phyloP scores from a whole-genome alignment of 2,888 invertebrate genomes.

The Cyclophora albipunctata region DNA sequence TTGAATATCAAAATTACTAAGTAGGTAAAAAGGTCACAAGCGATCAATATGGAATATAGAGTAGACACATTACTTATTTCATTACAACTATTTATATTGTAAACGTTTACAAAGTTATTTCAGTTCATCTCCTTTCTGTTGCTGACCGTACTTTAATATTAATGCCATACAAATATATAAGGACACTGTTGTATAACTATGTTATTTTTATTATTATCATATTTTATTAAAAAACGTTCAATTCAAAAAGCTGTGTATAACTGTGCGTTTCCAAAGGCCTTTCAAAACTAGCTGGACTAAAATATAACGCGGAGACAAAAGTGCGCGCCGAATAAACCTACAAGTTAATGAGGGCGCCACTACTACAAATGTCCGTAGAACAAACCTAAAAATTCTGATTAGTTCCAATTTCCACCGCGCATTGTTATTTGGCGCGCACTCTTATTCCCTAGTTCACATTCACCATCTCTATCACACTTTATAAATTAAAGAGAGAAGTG shows the following conservation, averaged over 20 bases:
- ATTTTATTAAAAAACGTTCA: constrained; percentile 24
- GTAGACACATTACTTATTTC: constrained; percentile 27
- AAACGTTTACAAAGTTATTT: no score
- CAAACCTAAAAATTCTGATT: no score
- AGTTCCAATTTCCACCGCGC: no score
- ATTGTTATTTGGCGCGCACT: no score
- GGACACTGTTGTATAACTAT: constrained; percentile 22
- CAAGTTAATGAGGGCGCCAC: no score
- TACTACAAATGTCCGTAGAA: no score
- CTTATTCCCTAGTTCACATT: not conserved
- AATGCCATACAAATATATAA: constrained; percentile 7
- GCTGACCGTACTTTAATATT: no score
- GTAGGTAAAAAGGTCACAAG: no score
- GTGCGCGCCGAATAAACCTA: no score
- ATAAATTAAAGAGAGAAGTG: constrained; percentile 9
- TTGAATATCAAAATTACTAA: no score
- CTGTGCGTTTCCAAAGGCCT: constrained; percentile 31
- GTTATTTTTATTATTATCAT: constrained; percentile 24
- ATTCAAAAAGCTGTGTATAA: constrained; percentile 31
- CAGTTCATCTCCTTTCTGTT: no score
- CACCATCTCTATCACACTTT: constrained; percentile 8
- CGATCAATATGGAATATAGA: constrained; percentile 12
- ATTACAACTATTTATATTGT: no score
- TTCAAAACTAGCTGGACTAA: constrained; percentile 32
- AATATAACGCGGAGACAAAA: constrained; percentile 4